A percentile compares a stretch with the other conserved stretches of the same genome.
phyloP scores from a whole-genome alignment of 2,888 invertebrate species.

The Morpho achilles region DNA sequence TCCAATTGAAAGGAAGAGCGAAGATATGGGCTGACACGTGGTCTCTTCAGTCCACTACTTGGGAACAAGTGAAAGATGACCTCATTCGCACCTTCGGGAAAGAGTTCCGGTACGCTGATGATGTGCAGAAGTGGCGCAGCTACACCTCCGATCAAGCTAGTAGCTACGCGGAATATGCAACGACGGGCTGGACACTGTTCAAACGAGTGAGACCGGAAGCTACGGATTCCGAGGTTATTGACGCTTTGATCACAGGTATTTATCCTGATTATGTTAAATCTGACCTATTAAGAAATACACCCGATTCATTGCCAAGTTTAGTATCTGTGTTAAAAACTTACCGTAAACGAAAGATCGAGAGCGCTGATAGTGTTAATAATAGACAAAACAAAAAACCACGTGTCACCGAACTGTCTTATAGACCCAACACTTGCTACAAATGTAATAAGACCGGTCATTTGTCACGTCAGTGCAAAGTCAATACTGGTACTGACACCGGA shows the following conservation, averaged over 20 bases:
- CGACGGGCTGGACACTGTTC: slow-evolving; percentile 24
- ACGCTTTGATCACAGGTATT: neutral
- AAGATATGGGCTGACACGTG: slow-evolving; percentile 28
- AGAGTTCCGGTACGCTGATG: too few species aligned
- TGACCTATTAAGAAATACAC: slow-evolving; percentile 13
- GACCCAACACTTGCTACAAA: slow-evolving; percentile 5
- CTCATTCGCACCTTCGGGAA: slow-evolving; percentile 21
- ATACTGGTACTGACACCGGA: neutral
- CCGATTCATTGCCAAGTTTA: slow-evolving; percentile 13
- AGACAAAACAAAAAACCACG: slow-evolving; percentile 5
- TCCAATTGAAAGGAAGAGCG: neutral
- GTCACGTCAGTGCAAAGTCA: slow-evolving; percentile 9
- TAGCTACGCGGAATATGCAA: slow-evolving; percentile 25
- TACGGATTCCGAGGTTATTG: neutral
- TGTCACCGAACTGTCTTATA: neutral
- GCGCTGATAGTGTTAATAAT: neutral
- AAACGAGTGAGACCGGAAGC: slow-evolving; percentile 5
- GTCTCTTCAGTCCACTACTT: slow-evolving; percentile 25
- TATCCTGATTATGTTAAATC: slow-evolving; percentile 8
- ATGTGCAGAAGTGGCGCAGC: slow-evolving; percentile 8
- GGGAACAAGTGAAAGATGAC: slow-evolving; percentile 23
- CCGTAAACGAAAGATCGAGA: slow-evolving; percentile 12
- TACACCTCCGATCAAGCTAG: slow-evolving; percentile 24
- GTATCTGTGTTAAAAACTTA: slow-evolving; percentile 14
- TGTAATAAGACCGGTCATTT: slow-evolving; percentile 13